Percentiles rank a stretch among this genome's conserved stretches.
phyloP scores from a whole-genome alignment of 2,113 vertebrate species.

The Bufo bufo region DNA sequence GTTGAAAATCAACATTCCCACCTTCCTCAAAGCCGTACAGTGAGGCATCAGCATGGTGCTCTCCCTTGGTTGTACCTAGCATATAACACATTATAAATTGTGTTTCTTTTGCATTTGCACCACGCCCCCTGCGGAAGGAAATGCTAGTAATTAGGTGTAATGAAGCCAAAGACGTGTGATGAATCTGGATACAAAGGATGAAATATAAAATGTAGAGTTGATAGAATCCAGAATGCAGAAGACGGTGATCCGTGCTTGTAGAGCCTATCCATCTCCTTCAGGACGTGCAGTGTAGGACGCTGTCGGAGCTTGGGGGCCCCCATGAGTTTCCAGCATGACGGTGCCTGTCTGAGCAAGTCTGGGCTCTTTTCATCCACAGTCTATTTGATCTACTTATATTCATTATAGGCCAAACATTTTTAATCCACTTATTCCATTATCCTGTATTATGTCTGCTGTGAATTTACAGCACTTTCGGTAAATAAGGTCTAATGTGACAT shows the following conservation, averaged over 20 bases:
- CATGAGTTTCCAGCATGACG: conserved; percentile 15
- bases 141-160: conserved; percentile 23
- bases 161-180: neutral
- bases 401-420: conserved; percentile 28
- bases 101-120: neutral
- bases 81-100: conserved; percentile 14
- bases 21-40: neutral
- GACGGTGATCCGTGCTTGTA: neutral
- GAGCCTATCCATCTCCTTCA: neutral
- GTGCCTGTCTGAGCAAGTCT: neutral
- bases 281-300: neutral
- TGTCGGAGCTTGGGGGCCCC: neutral
- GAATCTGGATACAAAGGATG: too few species aligned
- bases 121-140: neutral
- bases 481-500: conserved; percentile 49
- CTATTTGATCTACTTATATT: neutral
- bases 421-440: conserved; percentile 47
- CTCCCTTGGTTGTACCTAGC: neutral
- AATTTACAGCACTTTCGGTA: conserved; percentile 47
- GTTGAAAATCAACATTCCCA: neutral
- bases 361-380: neutral
- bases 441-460: conserved; percentile 6
- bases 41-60: neutral
- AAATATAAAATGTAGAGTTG: neutral
- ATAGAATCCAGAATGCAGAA: neutral